Conservation (phyloP, 2,113 vertebrate genomes). For the Hydrochoerus hydrochaeris region DNA sequence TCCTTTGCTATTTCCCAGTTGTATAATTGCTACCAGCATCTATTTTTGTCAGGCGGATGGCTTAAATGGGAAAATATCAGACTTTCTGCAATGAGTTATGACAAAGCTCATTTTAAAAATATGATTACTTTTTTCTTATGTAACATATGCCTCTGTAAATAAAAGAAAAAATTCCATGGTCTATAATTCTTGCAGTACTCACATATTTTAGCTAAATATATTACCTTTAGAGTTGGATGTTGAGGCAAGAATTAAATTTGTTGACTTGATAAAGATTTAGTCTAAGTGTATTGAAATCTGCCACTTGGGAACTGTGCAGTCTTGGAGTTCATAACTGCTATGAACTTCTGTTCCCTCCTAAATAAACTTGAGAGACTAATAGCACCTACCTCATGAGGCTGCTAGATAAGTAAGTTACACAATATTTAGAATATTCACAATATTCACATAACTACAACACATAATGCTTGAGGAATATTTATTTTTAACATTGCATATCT, state of each 20-base stretch:
- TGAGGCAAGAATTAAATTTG: not conserved
- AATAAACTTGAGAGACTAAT: slow-evolving; percentile 49
- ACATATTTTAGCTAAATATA: not conserved
- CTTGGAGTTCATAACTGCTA: not conserved
- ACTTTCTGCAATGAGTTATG: not conserved
- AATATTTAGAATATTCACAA: not conserved
- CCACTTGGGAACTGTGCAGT: not conserved
- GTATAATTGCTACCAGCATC: not conserved
- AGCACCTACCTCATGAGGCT: not conserved
- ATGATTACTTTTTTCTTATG: not conserved
- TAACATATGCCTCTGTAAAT: not conserved
- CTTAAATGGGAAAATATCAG: slow-evolving; percentile 37
- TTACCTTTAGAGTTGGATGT: not conserved
- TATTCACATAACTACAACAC: not conserved
- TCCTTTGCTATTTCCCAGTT: not conserved
- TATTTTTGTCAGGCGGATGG: not conserved
- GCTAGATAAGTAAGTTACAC: not conserved
- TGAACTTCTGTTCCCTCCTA: not conserved
- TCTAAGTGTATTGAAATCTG: not conserved
- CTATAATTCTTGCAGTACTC: not conserved
- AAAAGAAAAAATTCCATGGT: not conserved
- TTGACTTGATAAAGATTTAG: slow-evolving; percentile 6
- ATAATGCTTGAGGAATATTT: not conserved
- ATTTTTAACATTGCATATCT: slow-evolving; percentile 4
- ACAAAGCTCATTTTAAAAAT: slow-evolving; percentile 5